phyloP scores from a whole-genome alignment of 2,113 vertebrate species.

The Odocoileus virginianus region DNA sequence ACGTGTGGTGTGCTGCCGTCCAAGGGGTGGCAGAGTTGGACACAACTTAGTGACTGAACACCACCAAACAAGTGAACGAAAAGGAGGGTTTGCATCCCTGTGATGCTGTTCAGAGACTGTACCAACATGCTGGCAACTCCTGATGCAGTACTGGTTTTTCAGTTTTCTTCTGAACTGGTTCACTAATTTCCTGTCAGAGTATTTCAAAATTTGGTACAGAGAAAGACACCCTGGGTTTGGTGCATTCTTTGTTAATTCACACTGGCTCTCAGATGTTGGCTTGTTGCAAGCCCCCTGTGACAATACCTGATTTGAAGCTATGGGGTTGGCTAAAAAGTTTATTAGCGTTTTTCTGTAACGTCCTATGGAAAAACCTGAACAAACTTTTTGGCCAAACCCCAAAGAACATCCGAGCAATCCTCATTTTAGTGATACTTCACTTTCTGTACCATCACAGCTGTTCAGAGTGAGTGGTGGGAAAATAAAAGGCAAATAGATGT shows the following conservation, averaged over 20 bases:
- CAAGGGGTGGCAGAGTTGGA: not conserved
- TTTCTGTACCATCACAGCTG: no score
- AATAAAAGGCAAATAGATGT: not conserved
- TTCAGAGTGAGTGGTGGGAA: not conserved
- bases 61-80: not conserved
- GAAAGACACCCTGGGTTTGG: not conserved
- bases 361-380: not conserved
- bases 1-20: not conserved
- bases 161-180: not conserved
- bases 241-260: not conserved
- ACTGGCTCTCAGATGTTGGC: not conserved
- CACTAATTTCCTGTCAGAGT: not conserved
- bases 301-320: not conserved
- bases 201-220: not conserved
- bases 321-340: not conserved
- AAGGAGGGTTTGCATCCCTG: not conserved
- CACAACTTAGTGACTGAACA: not conserved
- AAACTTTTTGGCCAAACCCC: not conserved
- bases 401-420: not conserved
- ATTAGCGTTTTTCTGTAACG: not conserved
- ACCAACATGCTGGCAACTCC: fast-evolving
- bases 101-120: not conserved
- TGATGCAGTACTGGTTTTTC: fast-evolving
- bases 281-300: not conserved
- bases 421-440: not conserved